A percentile compares a stretch with the other conserved stretches of the same genome.
Evolutionary conservation across 2,888 invertebrate genomes (phyloP).

Genomic region (Allolobophora icterica): DNA sequence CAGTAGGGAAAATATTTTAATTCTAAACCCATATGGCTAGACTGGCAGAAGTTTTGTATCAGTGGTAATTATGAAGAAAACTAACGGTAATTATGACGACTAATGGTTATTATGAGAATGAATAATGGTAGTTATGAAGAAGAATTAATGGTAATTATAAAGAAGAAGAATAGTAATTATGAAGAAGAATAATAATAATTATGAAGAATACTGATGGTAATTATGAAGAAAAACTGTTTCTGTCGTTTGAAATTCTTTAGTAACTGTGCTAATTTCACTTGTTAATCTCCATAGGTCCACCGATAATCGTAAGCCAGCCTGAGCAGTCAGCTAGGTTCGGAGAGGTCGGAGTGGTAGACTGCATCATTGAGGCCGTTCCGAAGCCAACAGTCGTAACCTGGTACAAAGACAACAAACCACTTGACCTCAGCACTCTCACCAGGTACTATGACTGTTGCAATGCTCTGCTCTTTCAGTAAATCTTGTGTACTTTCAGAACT

Average conservation of each 20-base stretch:
- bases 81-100: background rate
- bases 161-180: no score
- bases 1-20: background rate
- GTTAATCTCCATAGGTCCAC: slow-evolving; percentile 51
- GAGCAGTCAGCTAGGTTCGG: slow-evolving; percentile 54
- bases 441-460: background rate
- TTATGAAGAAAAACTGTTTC: background rate
- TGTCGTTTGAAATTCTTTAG: background rate
- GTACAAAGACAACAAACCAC: slow-evolving; percentile 83
- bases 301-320: slow-evolving; percentile 55
- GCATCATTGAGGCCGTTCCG: slow-evolving; percentile 86
- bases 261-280: background rate
- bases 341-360: slow-evolving; percentile 73
- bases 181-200: no score
- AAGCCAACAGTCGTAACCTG: slow-evolving; percentile 85
- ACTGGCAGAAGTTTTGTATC: background rate
- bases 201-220: background rate
- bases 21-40: background rate
- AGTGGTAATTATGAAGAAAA: no score
- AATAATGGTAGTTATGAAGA: no score
- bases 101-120: background rate
- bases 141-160: no score
- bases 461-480: no score
- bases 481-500: no score
- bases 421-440: slow-evolving; percentile 69